phyloP scores from a whole-genome alignment of 2,113 vertebrate species.

The Brachirus orientalis region DNA sequence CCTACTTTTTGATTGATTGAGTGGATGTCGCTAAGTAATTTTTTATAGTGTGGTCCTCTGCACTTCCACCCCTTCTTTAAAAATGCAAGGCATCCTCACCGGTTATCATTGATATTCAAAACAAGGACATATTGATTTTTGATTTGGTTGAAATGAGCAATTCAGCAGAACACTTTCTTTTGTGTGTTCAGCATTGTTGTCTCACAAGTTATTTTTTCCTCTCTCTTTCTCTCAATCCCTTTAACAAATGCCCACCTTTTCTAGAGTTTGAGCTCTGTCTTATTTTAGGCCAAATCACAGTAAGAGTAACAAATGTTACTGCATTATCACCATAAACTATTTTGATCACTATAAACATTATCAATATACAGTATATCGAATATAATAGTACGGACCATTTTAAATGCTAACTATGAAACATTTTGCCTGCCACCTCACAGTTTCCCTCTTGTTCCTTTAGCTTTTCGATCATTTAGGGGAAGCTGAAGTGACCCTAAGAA shows the following conservation, averaged over 20 bases:
- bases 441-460: too few relatives aligned
- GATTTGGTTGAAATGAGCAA: constrained; percentile 59
- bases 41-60: constrained; percentile 32
- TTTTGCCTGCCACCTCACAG: too few relatives aligned
- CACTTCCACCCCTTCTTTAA: constrained; percentile 24
- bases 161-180: constrained; percentile 66
- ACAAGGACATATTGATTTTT: constrained; percentile 73
- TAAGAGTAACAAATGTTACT: too few relatives aligned
- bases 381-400: too few relatives aligned
- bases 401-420: too few relatives aligned
- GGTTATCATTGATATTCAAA: constrained; percentile 73
- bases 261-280: not conserved
- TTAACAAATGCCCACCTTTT: too few relatives aligned
- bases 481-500: constrained; percentile 80
- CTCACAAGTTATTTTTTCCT: constrained; percentile 13
- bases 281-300: too few relatives aligned
- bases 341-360: too few relatives aligned
- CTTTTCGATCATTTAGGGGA: constrained; percentile 80
- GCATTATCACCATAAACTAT: too few relatives aligned
- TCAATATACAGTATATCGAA: too few relatives aligned
- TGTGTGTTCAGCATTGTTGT: constrained; percentile 54
- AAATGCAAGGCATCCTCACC: constrained; percentile 39
- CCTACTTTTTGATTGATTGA: too few relatives aligned
- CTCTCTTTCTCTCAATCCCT: not conserved
- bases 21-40: constrained; percentile 44